Conservation (phyloP, 2,113 vertebrate species). For the Oreotrochilus melanogaster region DNA sequence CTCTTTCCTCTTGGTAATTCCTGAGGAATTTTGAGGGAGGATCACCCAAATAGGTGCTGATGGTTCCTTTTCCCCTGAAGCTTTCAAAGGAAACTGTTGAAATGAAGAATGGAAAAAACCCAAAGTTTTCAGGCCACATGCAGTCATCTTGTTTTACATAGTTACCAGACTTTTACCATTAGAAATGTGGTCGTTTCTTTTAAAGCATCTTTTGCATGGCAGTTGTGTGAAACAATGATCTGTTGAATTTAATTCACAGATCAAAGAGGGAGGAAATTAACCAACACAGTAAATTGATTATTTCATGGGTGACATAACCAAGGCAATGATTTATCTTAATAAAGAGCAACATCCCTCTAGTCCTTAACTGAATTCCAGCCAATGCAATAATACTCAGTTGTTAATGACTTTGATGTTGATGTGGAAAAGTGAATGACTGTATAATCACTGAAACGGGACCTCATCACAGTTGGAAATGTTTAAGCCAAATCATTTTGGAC, state of each 20-base stretch:
- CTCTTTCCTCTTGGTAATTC: conserved; percentile 48
- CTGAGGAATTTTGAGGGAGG: conserved; percentile 57
- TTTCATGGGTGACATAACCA: conserved; percentile 88
- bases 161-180: conserved; percentile 51
- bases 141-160: conserved; percentile 53
- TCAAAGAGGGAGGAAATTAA: conserved; percentile 87
- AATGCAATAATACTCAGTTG: conserved; percentile 83
- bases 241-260: conserved; percentile 87
- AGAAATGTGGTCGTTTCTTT: conserved; percentile 69
- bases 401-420: conserved; percentile 89
- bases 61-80: conserved; percentile 22
- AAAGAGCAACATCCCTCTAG: conserved; percentile 83
- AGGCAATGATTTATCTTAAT: conserved; percentile 90
- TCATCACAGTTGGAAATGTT: conserved; percentile 89
- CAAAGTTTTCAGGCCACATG: not conserved
- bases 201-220: conserved; percentile 71
- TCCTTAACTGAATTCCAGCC: conserved; percentile 83
- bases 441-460: conserved; percentile 86
- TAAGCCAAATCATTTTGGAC: conserved; percentile 87
- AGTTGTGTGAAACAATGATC: conserved; percentile 83
- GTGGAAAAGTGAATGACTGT: conserved; percentile 87
- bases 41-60: conserved; percentile 62
- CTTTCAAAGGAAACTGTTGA: conserved; percentile 53
- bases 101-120: not conserved
- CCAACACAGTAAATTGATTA: conserved; percentile 90